Evolutionary conservation across 2,888 invertebrate species (phyloP).

Genomic region (Trichopria drosophilae): DNA sequence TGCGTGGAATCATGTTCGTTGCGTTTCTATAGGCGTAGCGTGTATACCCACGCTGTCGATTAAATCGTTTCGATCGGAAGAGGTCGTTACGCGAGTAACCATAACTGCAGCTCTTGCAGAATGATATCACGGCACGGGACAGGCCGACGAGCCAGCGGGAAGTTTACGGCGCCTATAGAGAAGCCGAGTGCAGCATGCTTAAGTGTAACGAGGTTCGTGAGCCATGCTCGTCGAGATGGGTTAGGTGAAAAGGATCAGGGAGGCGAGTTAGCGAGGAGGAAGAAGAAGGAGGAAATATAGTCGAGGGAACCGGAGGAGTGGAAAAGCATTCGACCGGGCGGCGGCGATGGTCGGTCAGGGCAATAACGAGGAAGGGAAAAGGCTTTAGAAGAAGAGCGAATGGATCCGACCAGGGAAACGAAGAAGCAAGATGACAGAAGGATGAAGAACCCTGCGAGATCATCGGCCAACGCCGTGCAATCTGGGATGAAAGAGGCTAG

Average conservation of each 20-base stretch:
- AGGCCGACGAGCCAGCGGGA: constrained; percentile 24
- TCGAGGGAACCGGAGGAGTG: constrained; percentile 31
- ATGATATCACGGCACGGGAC: constrained; percentile 34
- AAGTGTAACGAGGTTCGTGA: constrained; percentile 52
- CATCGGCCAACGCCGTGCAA: no score
- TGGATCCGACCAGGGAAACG: no score
- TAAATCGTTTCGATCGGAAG: constrained; percentile 47
- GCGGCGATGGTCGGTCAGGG: no score
- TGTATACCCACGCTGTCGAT: constrained; percentile 34
- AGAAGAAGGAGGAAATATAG: constrained; percentile 23
- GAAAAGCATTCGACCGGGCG: constrained; percentile 29
- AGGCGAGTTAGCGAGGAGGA: constrained; percentile 29
- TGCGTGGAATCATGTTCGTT: constrained; percentile 4
- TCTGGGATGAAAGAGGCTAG: background rate
- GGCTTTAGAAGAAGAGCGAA: constrained; percentile 11
- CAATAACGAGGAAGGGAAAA: constrained; percentile 13
- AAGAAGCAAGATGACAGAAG: constrained; percentile 18
- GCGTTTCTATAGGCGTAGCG: constrained; percentile 6
- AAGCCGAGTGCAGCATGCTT: constrained; percentile 30
- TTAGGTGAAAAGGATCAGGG: constrained; percentile 31
- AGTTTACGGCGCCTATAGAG: constrained; percentile 26
- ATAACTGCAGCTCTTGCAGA: no score
- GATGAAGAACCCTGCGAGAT: constrained; percentile 4
- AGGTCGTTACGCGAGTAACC: constrained; percentile 43
- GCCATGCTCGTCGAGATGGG: constrained; percentile 33